Base-by-base conservation (phyloP, 2,113 vertebrate species). In the Scophthalmus maximus region DNA sequence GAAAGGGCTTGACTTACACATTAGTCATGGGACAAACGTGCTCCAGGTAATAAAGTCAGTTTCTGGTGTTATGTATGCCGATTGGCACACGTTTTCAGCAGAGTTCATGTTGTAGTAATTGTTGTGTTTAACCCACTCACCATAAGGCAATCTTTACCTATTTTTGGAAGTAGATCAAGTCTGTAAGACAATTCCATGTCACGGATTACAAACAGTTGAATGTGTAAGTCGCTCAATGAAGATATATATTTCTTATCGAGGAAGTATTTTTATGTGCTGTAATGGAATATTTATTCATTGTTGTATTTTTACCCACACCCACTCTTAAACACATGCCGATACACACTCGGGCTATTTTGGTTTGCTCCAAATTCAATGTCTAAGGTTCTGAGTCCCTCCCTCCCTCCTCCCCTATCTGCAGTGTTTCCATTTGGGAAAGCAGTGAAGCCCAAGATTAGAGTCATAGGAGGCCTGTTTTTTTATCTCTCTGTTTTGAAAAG, bases 401-500 rank as follows among this genome's bases (percentile, higher is more conserved):
- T 73, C 22, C 42, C 12, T 67, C 66, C n/a, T 71, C 34, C 57
- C 66, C 58, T 22, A 18, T 68, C 64, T 73, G 59, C 73, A 63
- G 3, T 61, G 36, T 78, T 71, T 84, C 68, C 44, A 69, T 68
- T 72, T 68, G 44, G 58, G 61, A 78, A 83, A 84, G 63, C 53
- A 67, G 67, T 14, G 6, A 74, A 67, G 58, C 57, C 58, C 36
- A 53, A 67, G 69, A 85, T 78, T 73, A 66, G 8, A 73, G 64
- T 78, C 81, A 81, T 68, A 34, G 23, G 60, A 81, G 85, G 68
- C 62, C 57, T 0, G 60, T 20, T 63, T 82, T 63, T 82, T 87
- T 85, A 85, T 87, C 73, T 69, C 38, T 44, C 18, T 63, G 55
- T 64, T 87, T 78, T 70, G 75, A 74, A 84, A 79, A 27, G 26